phyloP scores from a whole-genome alignment of 2,113 vertebrate genomes.

The Centropus unirufus region DNA sequence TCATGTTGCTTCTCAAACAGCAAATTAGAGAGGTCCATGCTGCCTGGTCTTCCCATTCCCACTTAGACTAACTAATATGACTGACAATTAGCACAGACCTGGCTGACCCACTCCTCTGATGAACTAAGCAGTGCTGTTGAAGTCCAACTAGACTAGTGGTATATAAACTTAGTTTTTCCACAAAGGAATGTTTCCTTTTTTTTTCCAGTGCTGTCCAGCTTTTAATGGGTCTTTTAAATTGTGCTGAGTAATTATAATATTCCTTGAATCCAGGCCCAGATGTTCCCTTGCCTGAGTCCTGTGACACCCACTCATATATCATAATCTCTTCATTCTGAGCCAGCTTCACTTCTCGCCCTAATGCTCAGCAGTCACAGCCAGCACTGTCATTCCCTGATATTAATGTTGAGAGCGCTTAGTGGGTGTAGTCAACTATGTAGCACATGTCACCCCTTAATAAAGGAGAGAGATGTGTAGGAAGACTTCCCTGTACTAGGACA shows the following conservation, averaged over 20 bases:
- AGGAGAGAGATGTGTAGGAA: background rate
- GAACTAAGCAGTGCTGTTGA: background rate
- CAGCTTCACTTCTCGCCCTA: background rate
- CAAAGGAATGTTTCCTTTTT: background rate
- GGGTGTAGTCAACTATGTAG: background rate
- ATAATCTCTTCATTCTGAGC: background rate
- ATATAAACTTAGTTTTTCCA: background rate
- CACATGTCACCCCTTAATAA: background rate
- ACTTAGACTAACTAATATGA: background rate
- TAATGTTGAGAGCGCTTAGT: background rate
- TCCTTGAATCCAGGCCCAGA: conserved; percentile 4
- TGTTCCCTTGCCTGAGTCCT: background rate
- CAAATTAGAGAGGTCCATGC: background rate
- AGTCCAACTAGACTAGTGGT: background rate
- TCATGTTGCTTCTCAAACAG: background rate
- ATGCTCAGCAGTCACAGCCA: background rate
- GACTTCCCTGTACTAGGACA: background rate
- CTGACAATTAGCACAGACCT: background rate
- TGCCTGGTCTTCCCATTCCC: background rate
- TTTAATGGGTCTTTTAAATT: background rate
- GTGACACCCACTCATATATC: background rate
- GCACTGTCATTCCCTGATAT: background rate
- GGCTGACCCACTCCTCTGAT: background rate
- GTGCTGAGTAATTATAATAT: conserved; percentile 15
- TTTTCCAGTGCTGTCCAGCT: background rate